phyloP scores from a whole-genome alignment of 2,113 vertebrate genomes.

The Xyliphius kryptos region DNA sequence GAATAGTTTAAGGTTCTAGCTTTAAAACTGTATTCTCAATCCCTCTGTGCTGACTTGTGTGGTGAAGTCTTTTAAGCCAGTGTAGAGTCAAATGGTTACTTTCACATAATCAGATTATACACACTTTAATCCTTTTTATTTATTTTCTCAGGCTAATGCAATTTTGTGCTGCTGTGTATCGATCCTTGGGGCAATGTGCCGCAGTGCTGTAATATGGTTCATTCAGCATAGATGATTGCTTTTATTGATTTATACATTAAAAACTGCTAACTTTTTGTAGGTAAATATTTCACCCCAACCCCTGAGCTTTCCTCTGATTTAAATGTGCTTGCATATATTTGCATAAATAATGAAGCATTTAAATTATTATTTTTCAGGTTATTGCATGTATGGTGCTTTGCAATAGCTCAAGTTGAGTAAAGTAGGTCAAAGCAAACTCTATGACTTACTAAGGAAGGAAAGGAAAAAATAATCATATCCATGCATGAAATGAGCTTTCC shows the following conservation, averaged over 20 bases:
- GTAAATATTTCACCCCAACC: constrained; percentile 7
- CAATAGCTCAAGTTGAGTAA: background rate
- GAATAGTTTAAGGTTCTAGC: background rate
- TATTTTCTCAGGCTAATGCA: constrained; percentile 49
- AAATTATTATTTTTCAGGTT: constrained; percentile 16
- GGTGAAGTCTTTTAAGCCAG: constrained; percentile 34
- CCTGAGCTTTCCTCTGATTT: constrained; percentile 10
- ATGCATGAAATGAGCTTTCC: constrained; percentile 27
- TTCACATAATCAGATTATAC: constrained; percentile 49
- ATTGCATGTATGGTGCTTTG: background rate
- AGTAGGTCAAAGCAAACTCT: constrained; percentile 12
- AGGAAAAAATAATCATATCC: constrained; percentile 25
- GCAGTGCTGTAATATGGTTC: constrained; percentile 37
- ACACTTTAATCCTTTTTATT: constrained; percentile 48
- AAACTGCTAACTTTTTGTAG: constrained; percentile 36
- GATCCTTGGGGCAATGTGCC: constrained; percentile 43
- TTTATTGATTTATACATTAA: constrained; percentile 45
- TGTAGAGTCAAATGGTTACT: constrained; percentile 42
- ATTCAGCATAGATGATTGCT: constrained; percentile 33
- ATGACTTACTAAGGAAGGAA: background rate
- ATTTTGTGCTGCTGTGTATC: constrained; percentile 47
- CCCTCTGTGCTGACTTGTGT: constrained; percentile 15
- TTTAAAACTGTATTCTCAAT: constrained; percentile 8
- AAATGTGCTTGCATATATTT: background rate
- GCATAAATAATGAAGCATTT: constrained; percentile 7